Evolutionary conservation across 1,140 invertebrate genomes (phyloP), one percentile per base, ranked within the genome.

Genomic region (Cylas formicarius): DNA sequence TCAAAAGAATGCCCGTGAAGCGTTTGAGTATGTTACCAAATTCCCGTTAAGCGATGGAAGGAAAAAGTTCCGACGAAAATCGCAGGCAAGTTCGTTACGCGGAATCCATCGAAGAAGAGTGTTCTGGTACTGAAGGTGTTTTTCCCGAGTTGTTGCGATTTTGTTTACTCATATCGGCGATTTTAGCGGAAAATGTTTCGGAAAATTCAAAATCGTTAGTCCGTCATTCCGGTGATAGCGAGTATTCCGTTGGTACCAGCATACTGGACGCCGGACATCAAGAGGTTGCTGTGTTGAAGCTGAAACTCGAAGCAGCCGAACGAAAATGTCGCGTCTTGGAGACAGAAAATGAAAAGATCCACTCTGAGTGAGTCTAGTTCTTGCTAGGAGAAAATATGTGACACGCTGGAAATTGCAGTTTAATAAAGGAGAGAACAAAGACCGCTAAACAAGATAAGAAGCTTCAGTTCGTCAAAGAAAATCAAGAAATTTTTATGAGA

Each of bases 391-490:
- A 29, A 13, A 29, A 5, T 29, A 29, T 4, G 16, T 29, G 11
- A 4, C 16, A 13, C 18, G 29, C 6, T 31, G 13, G 29, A 5
- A 11, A 31, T 50, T 46, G 32, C 34, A 58, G 56, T 9, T 44
- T 58, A 28, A 18, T 48, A 7, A 39, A 47, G 16, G 53, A 59
- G 39, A 40, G 41, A 26, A 34, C 23, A n/a, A 46, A 27, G 39
- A 44, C 39, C 8, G 11, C 21, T 1, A 55, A 53, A 24, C 26
- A 51, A 11, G 45, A 59, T 24, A 53, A 48, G 26, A 55, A 59
- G 24, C 36, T 59, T 2, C 49, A 55, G 22, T 57, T 53, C 36
- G 48, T 59, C 8, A 54, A 57, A 50, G 57, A 57, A 7, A 57
- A 59, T 40, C 57, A 59, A 13, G 45, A 49, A 17, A 39, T 59